A percentile compares a stretch with the other conserved stretches of the same genome.
phyloP scores from a whole-genome alignment of 2,797 vertebrate genomes.

The Chelon labrosus region DNA sequence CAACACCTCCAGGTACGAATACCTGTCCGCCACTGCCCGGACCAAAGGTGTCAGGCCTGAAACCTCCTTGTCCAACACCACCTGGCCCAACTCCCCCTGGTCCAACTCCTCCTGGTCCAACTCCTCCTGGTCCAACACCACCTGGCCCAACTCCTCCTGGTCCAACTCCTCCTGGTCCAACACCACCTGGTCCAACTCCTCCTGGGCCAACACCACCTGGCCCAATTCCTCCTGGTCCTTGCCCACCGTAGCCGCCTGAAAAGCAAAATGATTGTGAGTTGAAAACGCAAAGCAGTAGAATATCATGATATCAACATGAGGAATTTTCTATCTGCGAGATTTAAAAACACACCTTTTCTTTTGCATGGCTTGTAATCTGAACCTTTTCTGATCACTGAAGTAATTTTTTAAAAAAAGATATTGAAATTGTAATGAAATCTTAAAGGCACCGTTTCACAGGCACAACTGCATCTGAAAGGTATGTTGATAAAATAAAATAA shows the following conservation, averaged over 20 bases:
- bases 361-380: conserved; percentile 42
- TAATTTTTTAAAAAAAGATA: conserved; percentile 36
- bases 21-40: conserved; percentile 52
- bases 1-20: conserved; percentile 44
- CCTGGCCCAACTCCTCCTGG: conserved; percentile 34
- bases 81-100: conserved; percentile 45
- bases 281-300: conserved; percentile 13
- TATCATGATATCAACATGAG: conserved; percentile 8
- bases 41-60: conserved; percentile 51
- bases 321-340: conserved; percentile 39
- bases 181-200: conserved; percentile 37
- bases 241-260: conserved; percentile 62
- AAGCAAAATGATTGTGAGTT: conserved; percentile 17
- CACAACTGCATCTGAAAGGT: conserved; percentile 24
- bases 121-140: conserved; percentile 44
- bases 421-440: conserved; percentile 10
- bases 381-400: conserved; percentile 39
- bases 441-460: neutral
- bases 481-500: neutral
- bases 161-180: conserved; percentile 32
- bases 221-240: conserved; percentile 62
- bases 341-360: conserved; percentile 23
- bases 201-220: conserved; percentile 49
- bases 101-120: conserved; percentile 42
- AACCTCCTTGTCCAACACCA: conserved; percentile 35